A percentile compares a stretch with the other conserved stretches of the same genome.
Conservation (phyloP, 2,113 vertebrate species). For the Chitala chitala region DNA sequence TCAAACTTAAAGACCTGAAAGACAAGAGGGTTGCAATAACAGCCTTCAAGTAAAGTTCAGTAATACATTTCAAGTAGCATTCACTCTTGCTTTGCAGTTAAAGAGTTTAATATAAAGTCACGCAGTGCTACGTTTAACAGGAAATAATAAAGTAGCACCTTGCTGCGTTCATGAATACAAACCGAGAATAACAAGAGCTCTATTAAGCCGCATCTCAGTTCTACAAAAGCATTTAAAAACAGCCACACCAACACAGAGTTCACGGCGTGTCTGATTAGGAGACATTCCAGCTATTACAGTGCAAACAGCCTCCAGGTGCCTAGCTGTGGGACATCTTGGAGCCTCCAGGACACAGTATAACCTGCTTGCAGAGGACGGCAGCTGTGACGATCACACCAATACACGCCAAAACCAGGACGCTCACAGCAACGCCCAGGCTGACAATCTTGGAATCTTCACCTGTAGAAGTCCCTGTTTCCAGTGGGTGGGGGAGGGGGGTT, state of each 20-base stretch:
- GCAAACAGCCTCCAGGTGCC: too few species aligned
- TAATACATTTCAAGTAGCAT: constrained; percentile 1
- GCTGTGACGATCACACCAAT: constrained; percentile 41
- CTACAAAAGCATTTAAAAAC: not conserved
- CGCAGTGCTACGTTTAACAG: not conserved
- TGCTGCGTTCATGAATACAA: not conserved
- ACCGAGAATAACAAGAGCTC: not conserved
- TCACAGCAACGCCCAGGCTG: constrained; percentile 53
- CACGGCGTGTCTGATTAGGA: not conserved
- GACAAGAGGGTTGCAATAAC: not conserved
- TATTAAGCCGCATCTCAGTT: not conserved
- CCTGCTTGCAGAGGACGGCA: constrained; percentile 52
- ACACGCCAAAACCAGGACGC: constrained; percentile 50
- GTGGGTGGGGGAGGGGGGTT: too few species aligned
- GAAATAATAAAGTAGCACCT: not conserved
- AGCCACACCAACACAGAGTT: not conserved
- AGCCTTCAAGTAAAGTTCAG: constrained; percentile 3
- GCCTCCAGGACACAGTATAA: constrained; percentile 20
- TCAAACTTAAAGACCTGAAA: not conserved
- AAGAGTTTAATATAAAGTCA: constrained; percentile 15
- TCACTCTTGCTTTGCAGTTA: constrained; percentile 17
- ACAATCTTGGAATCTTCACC: constrained; percentile 26
- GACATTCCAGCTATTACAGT: not conserved
- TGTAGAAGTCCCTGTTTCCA: constrained; percentile 43
- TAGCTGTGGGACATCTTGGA: constrained; percentile 21